Base-by-base conservation (phyloP, 2,888 invertebrate species). In the Amphiduros pacificus region DNA sequence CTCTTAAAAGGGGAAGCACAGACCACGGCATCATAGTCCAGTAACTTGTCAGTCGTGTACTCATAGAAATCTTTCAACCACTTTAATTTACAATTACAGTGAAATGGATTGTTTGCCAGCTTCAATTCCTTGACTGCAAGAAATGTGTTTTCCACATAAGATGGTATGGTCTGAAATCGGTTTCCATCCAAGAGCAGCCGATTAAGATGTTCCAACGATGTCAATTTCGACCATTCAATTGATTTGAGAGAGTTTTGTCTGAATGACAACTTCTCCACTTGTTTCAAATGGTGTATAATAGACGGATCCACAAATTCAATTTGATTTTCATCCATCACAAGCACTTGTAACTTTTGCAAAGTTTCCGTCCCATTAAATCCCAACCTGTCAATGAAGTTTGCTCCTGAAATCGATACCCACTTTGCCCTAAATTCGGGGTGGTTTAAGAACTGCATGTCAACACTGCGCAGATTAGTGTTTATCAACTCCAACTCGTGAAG, bases 41-140 rank as follows among this genome's bases (percentile, higher is more conserved):
- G 54, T 17, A 31, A 50, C 31, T 62, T 64, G 63, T 67, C 68
- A 11, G 52, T 48, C 27, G 64, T 53, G 27, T 27, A 48, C 11
- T 51, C 55, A 48, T 61, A 67, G 61, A 65, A 68, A 32, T 60
- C 52, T 27, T 55, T 32, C 44, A 68, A 49, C 68, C 68, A 68
- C 20, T 24, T n/a, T 5, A 68, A 61, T 17, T 66, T 64, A 36
- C 68, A 68, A 54, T 68, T 68, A 53, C 68, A 68, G 50, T 68
- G 68, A 27, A 66, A 55, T n/a, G 65, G 65, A 56, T 68, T 68
- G 9, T 44, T 52, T 1, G 60, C 62, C 14, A 68, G 56, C 41
- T 40, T 58, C 29, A 68, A 56, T 22, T 66, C 53, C 41, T 68
- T 66, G 48, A 68, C 66, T 40, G 68, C 62, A 24, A 64, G 64